Conservation (phyloP, 2,797 vertebrate species). For the Pseudochirops cupreus region DNA sequence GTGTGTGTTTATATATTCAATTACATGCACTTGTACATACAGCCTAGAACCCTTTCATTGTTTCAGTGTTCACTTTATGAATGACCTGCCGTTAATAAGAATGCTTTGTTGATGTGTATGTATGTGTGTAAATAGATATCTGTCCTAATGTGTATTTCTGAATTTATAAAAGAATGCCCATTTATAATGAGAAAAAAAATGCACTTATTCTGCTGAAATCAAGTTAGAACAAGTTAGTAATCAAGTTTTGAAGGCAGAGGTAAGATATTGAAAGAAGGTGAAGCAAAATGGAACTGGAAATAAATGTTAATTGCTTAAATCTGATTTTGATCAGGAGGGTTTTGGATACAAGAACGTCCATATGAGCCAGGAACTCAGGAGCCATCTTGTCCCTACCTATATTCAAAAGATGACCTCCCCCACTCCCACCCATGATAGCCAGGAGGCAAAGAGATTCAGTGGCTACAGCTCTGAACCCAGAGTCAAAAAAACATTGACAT, state of each 20-base stretch:
- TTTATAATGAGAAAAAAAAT: not conserved
- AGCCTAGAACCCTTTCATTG: not conserved
- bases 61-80: not conserved
- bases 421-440: not conserved
- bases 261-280: not conserved
- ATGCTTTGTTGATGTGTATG: not conserved
- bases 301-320: not conserved
- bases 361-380: not conserved
- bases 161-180: not conserved
- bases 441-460: not conserved
- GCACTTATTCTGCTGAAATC: not conserved
- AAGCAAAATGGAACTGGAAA: not conserved
- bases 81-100: not conserved
- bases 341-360: not conserved
- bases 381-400: not conserved
- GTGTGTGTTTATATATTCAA: not conserved
- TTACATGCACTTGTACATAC: not conserved
- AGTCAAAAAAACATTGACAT: not conserved
- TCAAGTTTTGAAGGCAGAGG: not conserved
- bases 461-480: not conserved
- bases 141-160: slow-evolving; percentile 9
- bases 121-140: not conserved
- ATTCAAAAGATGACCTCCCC: not conserved
- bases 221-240: not conserved
- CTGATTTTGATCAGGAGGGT: not conserved